Percentiles rank a stretch among this genome's conserved stretches.
These are phyloP conservation scores for Cloeon dipterum DNA, from an alignment of 2,888 invertebrate genomes.

Conservation along the genomic window DNA sequence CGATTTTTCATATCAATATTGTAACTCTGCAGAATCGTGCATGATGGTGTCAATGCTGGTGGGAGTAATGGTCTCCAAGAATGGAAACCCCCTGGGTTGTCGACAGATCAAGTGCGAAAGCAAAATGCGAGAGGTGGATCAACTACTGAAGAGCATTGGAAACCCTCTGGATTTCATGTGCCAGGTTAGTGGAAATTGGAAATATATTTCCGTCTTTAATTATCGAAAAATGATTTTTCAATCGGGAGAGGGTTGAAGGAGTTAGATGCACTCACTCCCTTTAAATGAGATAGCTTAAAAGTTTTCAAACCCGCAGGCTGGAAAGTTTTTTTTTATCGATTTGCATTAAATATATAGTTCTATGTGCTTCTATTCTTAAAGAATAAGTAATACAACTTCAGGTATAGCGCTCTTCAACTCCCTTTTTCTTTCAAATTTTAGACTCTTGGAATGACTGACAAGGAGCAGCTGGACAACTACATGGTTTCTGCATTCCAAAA, in stretches of 20 bases:
- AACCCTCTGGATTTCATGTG: conserved; percentile 76
- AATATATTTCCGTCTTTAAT: no score
- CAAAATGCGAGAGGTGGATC: conserved; percentile 56
- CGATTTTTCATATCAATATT: no score
- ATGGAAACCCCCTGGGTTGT: conserved; percentile 53
- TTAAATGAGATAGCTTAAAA: no score
- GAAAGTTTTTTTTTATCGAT: not conserved
- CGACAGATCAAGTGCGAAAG: conserved; percentile 79
- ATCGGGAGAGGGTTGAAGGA: no score
- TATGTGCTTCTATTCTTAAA: not conserved
- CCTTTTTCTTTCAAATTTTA: no score
- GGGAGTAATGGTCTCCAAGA: conserved; percentile 58
- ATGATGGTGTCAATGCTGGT: conserved; percentile 64
- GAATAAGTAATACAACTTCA: no score
- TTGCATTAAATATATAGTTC: not conserved
- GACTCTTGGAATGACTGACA: conserved; percentile 55
- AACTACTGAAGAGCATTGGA: conserved; percentile 49
- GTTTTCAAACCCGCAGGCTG: no score
- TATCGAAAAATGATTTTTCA: no score
- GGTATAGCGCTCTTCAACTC: no score
- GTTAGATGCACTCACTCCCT: no score
- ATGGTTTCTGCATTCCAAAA: conserved; percentile 59
- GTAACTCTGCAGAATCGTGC: conserved; percentile 43
- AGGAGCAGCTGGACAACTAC: conserved; percentile 59
- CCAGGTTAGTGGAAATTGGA: no score